These are phyloP conservation scores for Melanotus villosus DNA, from an alignment of 2,888 invertebrate species.

Conservation along the genomic window DNA sequence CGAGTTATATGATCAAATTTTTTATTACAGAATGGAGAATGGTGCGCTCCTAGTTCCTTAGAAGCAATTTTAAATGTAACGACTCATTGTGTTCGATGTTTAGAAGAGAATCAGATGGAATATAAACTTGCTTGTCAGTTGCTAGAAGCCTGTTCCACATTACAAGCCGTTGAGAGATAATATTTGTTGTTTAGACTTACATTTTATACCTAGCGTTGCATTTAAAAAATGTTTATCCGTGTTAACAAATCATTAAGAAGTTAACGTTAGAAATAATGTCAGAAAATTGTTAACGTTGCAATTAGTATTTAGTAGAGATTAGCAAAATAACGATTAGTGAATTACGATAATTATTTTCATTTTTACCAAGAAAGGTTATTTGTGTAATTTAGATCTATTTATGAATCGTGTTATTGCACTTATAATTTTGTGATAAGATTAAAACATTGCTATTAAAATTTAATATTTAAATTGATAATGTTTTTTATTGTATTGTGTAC, in stretches of 20 bases:
- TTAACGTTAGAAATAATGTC: background rate
- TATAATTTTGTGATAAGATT: slow-evolving; percentile 14
- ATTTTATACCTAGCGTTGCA: background rate
- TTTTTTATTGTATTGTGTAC: too few relatives aligned
- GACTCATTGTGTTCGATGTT: slow-evolving; percentile 65
- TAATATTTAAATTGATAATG: background rate
- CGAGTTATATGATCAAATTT: background rate
- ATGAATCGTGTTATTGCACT: slow-evolving; percentile 8
- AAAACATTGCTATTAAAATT: slow-evolving; percentile 20
- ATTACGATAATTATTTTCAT: background rate
- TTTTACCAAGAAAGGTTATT: background rate
- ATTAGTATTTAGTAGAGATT: background rate
- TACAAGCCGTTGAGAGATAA: slow-evolving; percentile 58
- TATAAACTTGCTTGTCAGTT: slow-evolving; percentile 69
- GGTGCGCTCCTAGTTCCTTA: slow-evolving; percentile 63
- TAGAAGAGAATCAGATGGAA: slow-evolving; percentile 65
- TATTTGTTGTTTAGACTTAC: background rate
- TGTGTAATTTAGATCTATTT: slow-evolving; percentile 1
- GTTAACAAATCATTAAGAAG: background rate
- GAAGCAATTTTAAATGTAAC: slow-evolving; percentile 65
- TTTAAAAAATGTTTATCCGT: background rate
- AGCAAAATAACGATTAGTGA: background rate
- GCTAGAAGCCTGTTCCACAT: slow-evolving; percentile 68
- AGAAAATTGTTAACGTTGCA: background rate
- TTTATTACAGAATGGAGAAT: slow-evolving; percentile 61